phyloP scores from a whole-genome alignment of 2,113 vertebrate genomes.

The Micronycteris hirsuta region DNA sequence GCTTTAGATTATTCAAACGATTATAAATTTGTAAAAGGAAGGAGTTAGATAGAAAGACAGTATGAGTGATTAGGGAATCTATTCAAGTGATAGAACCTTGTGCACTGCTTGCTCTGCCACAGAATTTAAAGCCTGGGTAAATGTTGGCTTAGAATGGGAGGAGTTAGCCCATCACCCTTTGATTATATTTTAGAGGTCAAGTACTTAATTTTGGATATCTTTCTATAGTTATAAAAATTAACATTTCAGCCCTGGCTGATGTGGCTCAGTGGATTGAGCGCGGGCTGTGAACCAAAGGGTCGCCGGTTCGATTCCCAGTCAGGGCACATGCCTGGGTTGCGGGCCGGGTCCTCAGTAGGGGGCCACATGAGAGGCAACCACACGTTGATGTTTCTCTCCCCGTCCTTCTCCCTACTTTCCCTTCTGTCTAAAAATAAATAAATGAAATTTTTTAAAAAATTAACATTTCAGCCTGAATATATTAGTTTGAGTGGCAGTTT shows the following conservation, averaged over 20 bases:
- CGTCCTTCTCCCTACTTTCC: too few species aligned
- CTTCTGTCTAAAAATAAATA: too few species aligned
- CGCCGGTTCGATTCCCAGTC: too few species aligned
- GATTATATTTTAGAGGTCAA: background rate
- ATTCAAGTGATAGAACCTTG: background rate
- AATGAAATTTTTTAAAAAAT: too few species aligned
- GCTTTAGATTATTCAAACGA: constrained; percentile 61
- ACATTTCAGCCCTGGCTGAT: background rate
- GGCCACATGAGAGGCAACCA: too few species aligned
- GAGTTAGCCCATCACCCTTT: background rate
- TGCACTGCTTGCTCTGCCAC: background rate
- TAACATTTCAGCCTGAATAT: background rate
- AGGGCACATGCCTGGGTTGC: too few species aligned
- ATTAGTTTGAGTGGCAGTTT: background rate
- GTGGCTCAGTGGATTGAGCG: too few species aligned
- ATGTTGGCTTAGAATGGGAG: background rate
- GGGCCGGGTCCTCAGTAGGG: too few species aligned
- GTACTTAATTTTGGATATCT: constrained; percentile 25
- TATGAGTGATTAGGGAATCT: background rate
- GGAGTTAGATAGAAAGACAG: background rate
- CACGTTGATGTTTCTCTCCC: too few species aligned
- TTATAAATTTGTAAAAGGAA: constrained; percentile 56
- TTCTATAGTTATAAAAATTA: constrained; percentile 7
- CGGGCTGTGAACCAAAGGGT: too few species aligned
- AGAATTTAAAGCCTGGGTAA: background rate